phyloP scores from a whole-genome alignment of 2,797 vertebrate species.

The Antennarius maculatus region DNA sequence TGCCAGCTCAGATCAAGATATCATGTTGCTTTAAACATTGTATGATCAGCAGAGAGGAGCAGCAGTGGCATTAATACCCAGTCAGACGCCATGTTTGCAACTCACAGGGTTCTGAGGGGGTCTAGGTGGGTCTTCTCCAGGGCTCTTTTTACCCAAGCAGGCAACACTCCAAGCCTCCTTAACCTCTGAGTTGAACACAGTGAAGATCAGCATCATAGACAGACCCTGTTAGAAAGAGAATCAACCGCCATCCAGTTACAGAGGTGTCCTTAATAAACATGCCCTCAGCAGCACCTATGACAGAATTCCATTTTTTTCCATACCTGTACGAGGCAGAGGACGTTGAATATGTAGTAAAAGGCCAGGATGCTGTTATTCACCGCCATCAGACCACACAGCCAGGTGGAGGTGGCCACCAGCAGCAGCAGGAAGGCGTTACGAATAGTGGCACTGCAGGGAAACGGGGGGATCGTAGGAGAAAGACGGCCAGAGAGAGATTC shows the following conservation, averaged over 20 bases:
- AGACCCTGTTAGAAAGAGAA: constrained; percentile 81
- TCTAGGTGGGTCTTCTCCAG: constrained; percentile 85
- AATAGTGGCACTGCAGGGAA: constrained; percentile 86
- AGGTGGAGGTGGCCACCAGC: constrained; percentile 92
- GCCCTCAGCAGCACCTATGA: background rate
- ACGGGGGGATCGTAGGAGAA: constrained; percentile 1
- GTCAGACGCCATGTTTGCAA: background rate
- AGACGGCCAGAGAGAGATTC: constrained; percentile 16
- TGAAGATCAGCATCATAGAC: constrained; percentile 90
- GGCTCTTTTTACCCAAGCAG: constrained; percentile 91
- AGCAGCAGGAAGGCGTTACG: constrained; percentile 94
- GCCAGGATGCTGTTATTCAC: constrained; percentile 98
- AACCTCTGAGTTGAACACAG: constrained; percentile 91
- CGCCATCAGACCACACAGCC: constrained; percentile 97
- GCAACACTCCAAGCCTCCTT: constrained; percentile 91
- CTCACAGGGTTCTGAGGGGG: constrained; percentile 84
- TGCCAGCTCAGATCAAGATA: background rate
- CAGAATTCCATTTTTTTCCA: constrained; percentile 3
- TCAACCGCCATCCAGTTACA: too few species aligned
- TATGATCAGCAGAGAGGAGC: background rate
- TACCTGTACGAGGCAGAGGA: constrained; percentile 96
- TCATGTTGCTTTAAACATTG: background rate
- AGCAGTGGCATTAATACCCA: background rate
- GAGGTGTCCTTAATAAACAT: too few species aligned
- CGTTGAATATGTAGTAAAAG: constrained; percentile 96